Percentiles rank a stretch among this genome's conserved stretches.
These are phyloP conservation scores for Rhinatrema bivittatum DNA, from an alignment of 2,797 vertebrate genomes.

Conservation along the genomic window DNA sequence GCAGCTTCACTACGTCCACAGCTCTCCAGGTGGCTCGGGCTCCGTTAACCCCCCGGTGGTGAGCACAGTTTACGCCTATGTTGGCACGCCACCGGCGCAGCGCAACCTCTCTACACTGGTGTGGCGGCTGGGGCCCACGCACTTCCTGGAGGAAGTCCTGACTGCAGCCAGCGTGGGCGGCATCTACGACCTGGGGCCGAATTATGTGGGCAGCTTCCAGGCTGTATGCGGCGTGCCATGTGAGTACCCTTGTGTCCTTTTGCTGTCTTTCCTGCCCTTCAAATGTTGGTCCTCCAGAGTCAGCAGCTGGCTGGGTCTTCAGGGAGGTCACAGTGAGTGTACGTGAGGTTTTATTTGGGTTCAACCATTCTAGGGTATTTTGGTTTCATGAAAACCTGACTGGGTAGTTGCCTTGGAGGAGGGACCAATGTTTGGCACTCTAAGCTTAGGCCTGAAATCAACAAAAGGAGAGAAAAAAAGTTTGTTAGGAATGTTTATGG, in stretches of 20 bases:
- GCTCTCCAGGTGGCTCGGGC: constrained; percentile 80
- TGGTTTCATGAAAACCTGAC: no score
- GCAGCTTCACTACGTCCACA: constrained; percentile 93
- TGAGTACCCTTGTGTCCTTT: constrained; percentile 48
- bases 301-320: no score
- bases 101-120: constrained; percentile 82
- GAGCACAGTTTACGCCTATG: constrained; percentile 85
- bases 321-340: no score
- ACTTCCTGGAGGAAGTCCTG: constrained; percentile 93
- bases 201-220: constrained; percentile 90
- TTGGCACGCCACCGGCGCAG: constrained; percentile 88
- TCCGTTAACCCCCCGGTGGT: constrained; percentile 86
- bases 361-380: no score
- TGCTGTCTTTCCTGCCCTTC: background rate
- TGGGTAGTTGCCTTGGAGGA: no score
- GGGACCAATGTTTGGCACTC: no score
- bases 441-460: no score
- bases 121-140: constrained; percentile 89
- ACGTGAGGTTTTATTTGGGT: no score
- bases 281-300: no score
- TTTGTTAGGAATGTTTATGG: no score
- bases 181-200: constrained; percentile 87
- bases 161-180: constrained; percentile 74
- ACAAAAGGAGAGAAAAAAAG: no score
- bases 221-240: constrained; percentile 85